phyloP scores from a whole-genome alignment of 2,888 invertebrate species.

The Ormyrus thymus region DNA sequence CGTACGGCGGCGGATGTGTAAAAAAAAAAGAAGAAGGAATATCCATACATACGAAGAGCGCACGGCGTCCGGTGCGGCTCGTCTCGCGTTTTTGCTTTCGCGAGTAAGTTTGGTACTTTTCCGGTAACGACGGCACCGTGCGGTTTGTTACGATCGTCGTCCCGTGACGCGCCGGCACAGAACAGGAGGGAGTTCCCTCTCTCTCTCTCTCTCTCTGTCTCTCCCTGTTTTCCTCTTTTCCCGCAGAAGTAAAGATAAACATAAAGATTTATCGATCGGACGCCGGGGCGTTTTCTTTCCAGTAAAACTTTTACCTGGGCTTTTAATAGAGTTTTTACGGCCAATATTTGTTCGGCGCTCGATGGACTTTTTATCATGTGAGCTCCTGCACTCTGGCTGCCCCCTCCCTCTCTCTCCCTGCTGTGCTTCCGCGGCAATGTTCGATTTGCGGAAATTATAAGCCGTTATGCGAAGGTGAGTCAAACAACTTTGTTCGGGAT shows the following conservation, averaged over 20 bases:
- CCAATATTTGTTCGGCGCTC: constrained; percentile 32
- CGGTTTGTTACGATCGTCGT: constrained; percentile 44
- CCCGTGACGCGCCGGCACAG: constrained; percentile 14
- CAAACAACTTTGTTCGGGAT: too few species aligned
- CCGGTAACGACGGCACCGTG: constrained; percentile 37
- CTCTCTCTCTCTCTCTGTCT: background rate
- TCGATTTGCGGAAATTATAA: constrained; percentile 13
- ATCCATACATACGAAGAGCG: background rate
- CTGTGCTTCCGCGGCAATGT: background rate
- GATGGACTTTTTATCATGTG: background rate
- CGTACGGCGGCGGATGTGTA: background rate
- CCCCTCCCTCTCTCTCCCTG: background rate
- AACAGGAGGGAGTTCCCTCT: background rate
- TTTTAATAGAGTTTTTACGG: constrained; percentile 46
- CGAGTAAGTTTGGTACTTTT: constrained; percentile 49
- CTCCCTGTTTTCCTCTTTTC: background rate
- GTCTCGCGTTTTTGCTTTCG: constrained; percentile 13
- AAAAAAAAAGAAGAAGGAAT: too few species aligned
- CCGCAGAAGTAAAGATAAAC: constrained; percentile 42
- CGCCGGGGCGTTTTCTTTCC: constrained; percentile 4
- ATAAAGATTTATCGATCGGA: constrained; percentile 46
- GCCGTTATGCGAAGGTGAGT: background rate
- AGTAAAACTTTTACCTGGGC: constrained; percentile 40
- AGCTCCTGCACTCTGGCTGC: too few species aligned
- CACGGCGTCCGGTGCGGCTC: background rate